Conservation (phyloP, 2,888 invertebrate genomes). For the Graphium colonna region DNA sequence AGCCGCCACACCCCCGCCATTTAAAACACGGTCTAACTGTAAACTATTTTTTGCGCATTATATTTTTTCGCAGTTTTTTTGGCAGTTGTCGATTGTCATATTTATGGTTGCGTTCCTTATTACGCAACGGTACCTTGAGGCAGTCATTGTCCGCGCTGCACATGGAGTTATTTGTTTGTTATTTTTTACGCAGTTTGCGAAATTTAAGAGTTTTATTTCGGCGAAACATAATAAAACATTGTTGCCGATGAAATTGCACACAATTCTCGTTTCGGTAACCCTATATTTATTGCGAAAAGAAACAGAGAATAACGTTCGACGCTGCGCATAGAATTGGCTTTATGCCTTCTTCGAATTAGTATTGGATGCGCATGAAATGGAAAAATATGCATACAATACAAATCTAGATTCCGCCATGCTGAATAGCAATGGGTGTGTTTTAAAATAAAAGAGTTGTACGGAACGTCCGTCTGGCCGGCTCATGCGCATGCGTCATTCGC, state of each 20-base stretch:
- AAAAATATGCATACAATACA: constrained; percentile 22
- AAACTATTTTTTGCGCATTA: constrained; percentile 48
- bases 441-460: constrained; percentile 11
- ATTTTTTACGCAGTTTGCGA: constrained; percentile 40
- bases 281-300: background rate
- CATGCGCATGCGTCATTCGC: constrained; percentile 32
- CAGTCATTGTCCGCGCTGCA: constrained; percentile 54
- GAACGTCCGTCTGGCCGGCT: constrained; percentile 22
- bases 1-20: constrained; percentile 57
- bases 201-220: constrained; percentile 32
- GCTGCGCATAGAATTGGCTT: background rate
- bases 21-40: constrained; percentile 53
- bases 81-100: constrained; percentile 54
- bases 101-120: constrained; percentile 52
- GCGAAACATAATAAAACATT: constrained; percentile 13
- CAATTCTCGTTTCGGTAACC: constrained; percentile 2
- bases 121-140: constrained; percentile 55
- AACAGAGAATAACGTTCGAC: background rate
- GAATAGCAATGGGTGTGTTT: constrained; percentile 16
- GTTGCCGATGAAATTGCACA: constrained; percentile 3
- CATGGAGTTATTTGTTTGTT: constrained; percentile 32
- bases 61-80: constrained; percentile 56
- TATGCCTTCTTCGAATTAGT: constrained; percentile 3
- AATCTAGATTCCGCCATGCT: constrained; percentile 14
- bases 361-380: constrained; percentile 3